These are phyloP conservation scores for Ctenoplectra terminalis DNA, from an alignment of 1,140 invertebrate species.

Conservation along the genomic window DNA sequence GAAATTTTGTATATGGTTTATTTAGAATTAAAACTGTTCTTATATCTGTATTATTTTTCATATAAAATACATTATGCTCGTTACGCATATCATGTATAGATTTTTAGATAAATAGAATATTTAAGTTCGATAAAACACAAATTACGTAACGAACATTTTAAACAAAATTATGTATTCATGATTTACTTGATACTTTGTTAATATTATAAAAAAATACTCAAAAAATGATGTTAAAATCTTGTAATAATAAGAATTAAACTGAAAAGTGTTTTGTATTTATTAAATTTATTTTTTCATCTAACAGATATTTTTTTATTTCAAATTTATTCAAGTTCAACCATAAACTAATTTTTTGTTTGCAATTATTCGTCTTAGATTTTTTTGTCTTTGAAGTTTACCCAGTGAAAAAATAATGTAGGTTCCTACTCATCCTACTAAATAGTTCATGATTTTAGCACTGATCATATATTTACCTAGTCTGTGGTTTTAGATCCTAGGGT, in stretches of 20 bases:
- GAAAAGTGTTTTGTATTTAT: neutral
- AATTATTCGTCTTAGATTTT: neutral
- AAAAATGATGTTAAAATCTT: constrained; percentile 11
- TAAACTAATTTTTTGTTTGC: neutral
- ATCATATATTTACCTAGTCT: too few species aligned
- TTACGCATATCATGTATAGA: neutral
- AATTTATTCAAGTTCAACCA: neutral
- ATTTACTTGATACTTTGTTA: constrained; percentile 27
- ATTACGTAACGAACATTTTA: neutral
- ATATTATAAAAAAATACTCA: constrained; percentile 15
- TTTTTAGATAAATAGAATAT: constrained; percentile 7
- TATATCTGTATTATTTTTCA: neutral
- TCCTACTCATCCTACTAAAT: neutral
- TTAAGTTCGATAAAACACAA: neutral
- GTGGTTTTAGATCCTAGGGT: neutral
- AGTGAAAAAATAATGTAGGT: neutral
- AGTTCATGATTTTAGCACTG: neutral
- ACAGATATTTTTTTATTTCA: neutral
- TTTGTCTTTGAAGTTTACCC: too few species aligned
- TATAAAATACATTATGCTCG: neutral
- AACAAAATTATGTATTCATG: constrained; percentile 1
- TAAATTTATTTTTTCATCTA: neutral
- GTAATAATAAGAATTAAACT: neutral
- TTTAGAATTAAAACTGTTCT: constrained; percentile 7
- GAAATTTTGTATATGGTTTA: constrained; percentile 8